Conservation (phyloP, 1,140 invertebrate genomes). For the Drosophila gunungcola region DNA sequence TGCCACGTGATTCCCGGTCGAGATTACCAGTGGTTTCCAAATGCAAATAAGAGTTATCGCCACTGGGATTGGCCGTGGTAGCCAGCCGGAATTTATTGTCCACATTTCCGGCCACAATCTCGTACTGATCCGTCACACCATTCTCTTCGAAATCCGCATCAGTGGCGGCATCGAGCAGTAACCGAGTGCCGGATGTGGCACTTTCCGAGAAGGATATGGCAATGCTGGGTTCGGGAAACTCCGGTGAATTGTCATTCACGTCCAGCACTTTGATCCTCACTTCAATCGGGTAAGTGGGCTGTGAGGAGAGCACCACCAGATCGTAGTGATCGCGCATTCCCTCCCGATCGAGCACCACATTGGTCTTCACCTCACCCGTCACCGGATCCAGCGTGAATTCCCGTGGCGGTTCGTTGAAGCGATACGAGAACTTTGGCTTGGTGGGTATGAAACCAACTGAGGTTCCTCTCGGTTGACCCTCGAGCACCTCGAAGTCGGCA, state of each 20-base stretch:
- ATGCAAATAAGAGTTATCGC: constrained; percentile 95
- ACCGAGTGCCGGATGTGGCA: constrained; percentile 92
- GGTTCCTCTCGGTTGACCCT: constrained; percentile 92
- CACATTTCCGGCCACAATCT: constrained; percentile 94
- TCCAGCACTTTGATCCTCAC: constrained; percentile 94
- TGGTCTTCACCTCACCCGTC: constrained; percentile 93
- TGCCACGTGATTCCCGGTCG: constrained; percentile 93
- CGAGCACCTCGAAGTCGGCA: constrained; percentile 92
- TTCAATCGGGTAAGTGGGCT: constrained; percentile 96
- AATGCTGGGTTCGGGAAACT: constrained; percentile 95
- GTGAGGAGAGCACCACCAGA: constrained; percentile 94
- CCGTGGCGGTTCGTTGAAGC: constrained; percentile 94
- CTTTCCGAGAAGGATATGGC: constrained; percentile 95
- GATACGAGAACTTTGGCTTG: constrained; percentile 94
- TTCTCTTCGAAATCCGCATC: constrained; percentile 95
- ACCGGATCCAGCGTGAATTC: constrained; percentile 93
- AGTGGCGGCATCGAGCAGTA: constrained; percentile 94
- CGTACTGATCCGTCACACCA: constrained; percentile 93
- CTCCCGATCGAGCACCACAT: constrained; percentile 92
- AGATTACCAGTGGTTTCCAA: constrained; percentile 95
- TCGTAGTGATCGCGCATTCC: constrained; percentile 93
- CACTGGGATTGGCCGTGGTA: constrained; percentile 94
- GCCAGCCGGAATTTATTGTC: constrained; percentile 94
- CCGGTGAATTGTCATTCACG: constrained; percentile 95
- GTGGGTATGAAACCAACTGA: constrained; percentile 93